phyloP scores from a whole-genome alignment of 2,113 vertebrate genomes.

The Hemiscyllium ocellatum region DNA sequence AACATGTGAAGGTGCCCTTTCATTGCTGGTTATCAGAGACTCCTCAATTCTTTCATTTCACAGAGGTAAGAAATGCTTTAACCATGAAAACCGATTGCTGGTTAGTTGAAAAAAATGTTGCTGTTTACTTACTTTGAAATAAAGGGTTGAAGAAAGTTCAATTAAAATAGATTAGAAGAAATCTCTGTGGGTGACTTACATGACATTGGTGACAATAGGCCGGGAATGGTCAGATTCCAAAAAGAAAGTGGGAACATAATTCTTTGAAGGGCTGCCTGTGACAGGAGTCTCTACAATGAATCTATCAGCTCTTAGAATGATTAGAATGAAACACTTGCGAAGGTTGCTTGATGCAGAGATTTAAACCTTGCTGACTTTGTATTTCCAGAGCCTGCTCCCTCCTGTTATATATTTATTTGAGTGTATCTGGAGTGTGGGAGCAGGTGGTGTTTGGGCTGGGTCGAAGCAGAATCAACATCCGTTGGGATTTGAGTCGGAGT shows the following conservation, averaged over 20 bases:
- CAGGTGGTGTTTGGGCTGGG: background rate
- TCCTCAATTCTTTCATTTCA: background rate
- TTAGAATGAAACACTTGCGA: background rate
- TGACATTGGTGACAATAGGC: background rate
- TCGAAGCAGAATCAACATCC: slow-evolving; percentile 37
- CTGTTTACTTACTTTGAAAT: background rate
- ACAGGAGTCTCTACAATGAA: background rate
- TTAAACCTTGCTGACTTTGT: slow-evolving; percentile 39
- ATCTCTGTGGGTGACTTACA: background rate
- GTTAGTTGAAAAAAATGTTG: background rate
- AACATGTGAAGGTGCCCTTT: background rate
- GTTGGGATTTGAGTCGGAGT: background rate
- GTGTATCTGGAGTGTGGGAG: background rate
- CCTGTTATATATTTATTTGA: background rate
- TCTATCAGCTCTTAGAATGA: background rate
- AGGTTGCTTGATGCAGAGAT: slow-evolving; percentile 4
- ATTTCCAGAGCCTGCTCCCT: background rate
- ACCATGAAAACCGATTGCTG: background rate
- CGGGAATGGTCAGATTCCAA: background rate
- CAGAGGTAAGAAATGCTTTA: background rate
- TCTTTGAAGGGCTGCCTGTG: background rate
- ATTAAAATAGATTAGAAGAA: background rate
- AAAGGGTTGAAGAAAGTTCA: background rate
- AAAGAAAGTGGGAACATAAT: background rate
- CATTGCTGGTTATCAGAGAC: background rate